Conservation (phyloP, 2,113 vertebrate genomes). For the Chionomys nivalis region DNA sequence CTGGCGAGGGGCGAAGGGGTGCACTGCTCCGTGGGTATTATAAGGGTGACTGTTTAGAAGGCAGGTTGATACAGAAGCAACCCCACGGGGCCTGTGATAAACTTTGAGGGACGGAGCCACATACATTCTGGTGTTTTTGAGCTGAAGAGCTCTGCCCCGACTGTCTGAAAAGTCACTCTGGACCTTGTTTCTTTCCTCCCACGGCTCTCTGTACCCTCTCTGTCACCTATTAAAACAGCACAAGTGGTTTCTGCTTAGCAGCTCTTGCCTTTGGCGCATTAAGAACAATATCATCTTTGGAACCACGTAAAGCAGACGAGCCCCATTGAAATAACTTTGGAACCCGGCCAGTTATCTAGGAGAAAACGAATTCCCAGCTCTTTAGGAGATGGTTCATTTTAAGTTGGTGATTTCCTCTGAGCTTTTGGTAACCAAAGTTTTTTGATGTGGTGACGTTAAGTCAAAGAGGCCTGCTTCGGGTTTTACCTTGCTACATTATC, state of each 20-base stretch:
- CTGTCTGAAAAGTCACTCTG: constrained; percentile 3
- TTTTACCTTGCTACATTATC: constrained; percentile 50
- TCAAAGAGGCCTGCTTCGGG: constrained; percentile 1
- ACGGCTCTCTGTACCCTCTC: background rate
- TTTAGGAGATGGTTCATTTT: constrained; percentile 67
- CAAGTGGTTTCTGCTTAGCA: constrained; percentile 13
- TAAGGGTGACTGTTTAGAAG: background rate
- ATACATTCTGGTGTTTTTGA: background rate
- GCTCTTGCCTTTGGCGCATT: background rate
- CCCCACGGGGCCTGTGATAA: background rate
- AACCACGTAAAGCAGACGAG: constrained; percentile 11
- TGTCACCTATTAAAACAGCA: constrained; percentile 11
- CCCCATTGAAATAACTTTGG: constrained; percentile 62
- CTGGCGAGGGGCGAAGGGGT: background rate
- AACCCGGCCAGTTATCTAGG: constrained; percentile 60
- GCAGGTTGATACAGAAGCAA: too few relatives aligned
- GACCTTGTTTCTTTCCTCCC: background rate
- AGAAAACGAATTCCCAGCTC: constrained; percentile 64
- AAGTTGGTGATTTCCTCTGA: constrained; percentile 56
- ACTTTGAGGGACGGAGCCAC: background rate
- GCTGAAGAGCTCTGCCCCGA: background rate
- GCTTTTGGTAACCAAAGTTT: constrained; percentile 55
- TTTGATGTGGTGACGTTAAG: constrained; percentile 59
- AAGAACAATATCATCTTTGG: background rate
- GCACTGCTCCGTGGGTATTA: too few relatives aligned